Evolutionary conservation across 1,140 invertebrate genomes (phyloP), one percentile per base, ranked within the genome.

Genomic region (Orius insidiosus): DNA sequence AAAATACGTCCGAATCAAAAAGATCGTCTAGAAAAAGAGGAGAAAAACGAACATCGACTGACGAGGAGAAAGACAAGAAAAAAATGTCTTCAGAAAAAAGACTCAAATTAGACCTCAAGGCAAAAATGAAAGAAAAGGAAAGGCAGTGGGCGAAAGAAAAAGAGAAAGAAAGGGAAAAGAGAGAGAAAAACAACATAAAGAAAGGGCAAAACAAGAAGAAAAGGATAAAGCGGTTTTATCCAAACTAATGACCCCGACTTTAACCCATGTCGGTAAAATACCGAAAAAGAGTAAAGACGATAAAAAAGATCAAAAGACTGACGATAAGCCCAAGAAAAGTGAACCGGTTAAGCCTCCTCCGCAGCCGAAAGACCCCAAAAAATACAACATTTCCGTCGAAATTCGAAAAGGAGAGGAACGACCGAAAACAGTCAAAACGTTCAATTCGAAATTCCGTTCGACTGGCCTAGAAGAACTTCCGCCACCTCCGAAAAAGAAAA

Each of bases 391-490:
- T 57, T 83, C 80, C 1, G 81, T 84, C 52, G 79, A 85, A 65
- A 74, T 76, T 49, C 65, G 78, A 39, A 80, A 79, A 61, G 73
- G 72, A 48, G 75, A 78, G 47, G 60, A 66, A 3, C 64, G 78
- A 52, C 77, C 81, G 1, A 85, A 85, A 64, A 88, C 84, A 35
- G 85, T 87, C 4, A 89, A 88, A 69, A 83, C 80, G 2, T 87
- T 80, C 58, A 80, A 86, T 63, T 82, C 83, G 1, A 85, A 85
- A 63, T 86, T 88, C 63, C 71, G 85, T 45, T 85, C 82, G 31
- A 85, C 84, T 52, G 85, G 84, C 19, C 60, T 87, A 31, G 80
- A 83, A 57, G 84, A 87, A 60, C 80, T 83, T 65, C 68, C 75
- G 3, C 83, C 48, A n/a, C 40, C 49, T 7, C 49, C 51, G 15